phyloP scores from a whole-genome alignment of 1,140 invertebrate genomes.

The Homalodisca vitripennis region DNA sequence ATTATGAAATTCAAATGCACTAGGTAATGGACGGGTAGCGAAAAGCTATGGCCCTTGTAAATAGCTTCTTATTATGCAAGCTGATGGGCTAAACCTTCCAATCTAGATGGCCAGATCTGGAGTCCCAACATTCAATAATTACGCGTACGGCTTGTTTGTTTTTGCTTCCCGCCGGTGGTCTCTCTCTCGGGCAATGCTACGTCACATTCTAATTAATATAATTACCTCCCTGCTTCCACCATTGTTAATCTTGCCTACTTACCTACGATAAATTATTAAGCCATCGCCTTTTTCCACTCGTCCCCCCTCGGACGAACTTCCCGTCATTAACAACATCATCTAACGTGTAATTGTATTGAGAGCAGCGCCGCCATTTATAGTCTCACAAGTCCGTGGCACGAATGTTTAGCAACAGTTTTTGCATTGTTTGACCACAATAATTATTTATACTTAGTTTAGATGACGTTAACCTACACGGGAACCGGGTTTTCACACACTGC shows the following conservation, averaged over 20 bases:
- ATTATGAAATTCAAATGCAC: conserved; percentile 24
- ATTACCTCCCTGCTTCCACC: not conserved
- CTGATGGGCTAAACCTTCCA: conserved; percentile 14
- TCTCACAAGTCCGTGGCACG: no score
- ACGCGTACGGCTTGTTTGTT: conserved; percentile 1
- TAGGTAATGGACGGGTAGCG: conserved; percentile 6
- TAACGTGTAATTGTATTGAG: not conserved
- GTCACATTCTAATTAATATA: conserved; percentile 27
- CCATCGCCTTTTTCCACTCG: conserved; percentile 11
- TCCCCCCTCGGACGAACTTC: not conserved
- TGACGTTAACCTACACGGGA: no score
- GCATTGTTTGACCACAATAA: no score
- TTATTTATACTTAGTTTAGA: no score
- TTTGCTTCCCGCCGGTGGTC: conserved; percentile 22
- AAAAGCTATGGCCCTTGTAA: conserved; percentile 15
- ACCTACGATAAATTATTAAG: conserved; percentile 24
- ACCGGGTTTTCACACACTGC: no score
- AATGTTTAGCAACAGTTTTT: no score
- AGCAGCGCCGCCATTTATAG: not conserved
- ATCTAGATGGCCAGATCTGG: conserved; percentile 18
- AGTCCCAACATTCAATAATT: conserved; percentile 14
- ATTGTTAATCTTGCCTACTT: conserved; percentile 22
- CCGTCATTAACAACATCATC: not conserved
- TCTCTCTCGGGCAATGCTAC: not conserved
- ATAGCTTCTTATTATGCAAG: conserved; percentile 15